Percentiles rank a stretch among this genome's conserved stretches.
Conservation (phyloP, 2,797 vertebrate species). For the Spheniscus humboldti region DNA sequence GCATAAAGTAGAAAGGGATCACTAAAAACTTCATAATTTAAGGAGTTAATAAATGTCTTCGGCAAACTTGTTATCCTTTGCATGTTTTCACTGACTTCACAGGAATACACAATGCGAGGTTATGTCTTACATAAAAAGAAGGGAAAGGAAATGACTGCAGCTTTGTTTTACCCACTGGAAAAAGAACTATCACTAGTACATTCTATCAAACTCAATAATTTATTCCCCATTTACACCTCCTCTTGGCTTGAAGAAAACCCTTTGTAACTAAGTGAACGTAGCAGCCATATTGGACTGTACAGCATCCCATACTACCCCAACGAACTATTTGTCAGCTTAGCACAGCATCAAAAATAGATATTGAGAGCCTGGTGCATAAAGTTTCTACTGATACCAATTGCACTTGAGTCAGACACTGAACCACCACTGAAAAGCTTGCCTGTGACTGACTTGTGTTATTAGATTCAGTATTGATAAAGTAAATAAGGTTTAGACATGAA, state of each 20-base stretch:
- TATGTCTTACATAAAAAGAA: not conserved
- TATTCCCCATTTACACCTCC: not conserved
- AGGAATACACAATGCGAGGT: not conserved
- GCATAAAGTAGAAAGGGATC: not conserved
- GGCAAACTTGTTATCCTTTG: not conserved
- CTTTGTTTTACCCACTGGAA: not conserved
- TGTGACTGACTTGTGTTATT: not conserved
- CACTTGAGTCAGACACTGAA: not conserved
- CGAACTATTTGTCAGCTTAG: not conserved
- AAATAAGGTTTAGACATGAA: not conserved
- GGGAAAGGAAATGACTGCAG: not conserved
- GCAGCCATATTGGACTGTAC: not conserved
- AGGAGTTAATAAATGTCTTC: not conserved
- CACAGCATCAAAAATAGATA: not conserved
- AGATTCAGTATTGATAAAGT: not conserved
- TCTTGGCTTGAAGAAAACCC: not conserved
- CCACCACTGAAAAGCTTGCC: not conserved
- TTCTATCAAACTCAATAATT: not conserved
- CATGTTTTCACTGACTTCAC: not conserved
- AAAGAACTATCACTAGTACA: not conserved
- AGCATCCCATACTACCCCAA: not conserved
- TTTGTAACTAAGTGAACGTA: not conserved
- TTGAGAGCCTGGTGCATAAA: not conserved
- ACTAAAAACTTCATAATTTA: not conserved
- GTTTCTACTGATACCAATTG: not conserved